Base-by-base conservation (phyloP, 1,140 invertebrate species). In the Leptonema lineaticorne region DNA sequence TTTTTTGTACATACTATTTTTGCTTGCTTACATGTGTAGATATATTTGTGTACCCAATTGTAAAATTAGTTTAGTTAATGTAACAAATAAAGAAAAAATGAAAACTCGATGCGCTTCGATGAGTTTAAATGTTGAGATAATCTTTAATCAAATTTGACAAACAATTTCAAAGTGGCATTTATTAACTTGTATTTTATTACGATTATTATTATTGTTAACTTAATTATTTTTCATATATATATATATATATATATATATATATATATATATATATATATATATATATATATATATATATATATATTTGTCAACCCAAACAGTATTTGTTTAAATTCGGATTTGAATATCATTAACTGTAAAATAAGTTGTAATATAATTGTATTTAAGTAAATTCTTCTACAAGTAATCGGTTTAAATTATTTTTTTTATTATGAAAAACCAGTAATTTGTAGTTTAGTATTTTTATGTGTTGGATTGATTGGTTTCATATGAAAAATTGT, bases 1-100 rank as follows among this genome's bases (percentile, higher is more conserved):
- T 72, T 67, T 68, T 65, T 69, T 73, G 71, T 73, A 73, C 16
- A 72, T 73, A 73, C 59, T 73, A 72, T 69, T 72, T 68, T 72
- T 67, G 70, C 70, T 72, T 72, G 65, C 70, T n/a, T 71, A 72
- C 70, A 72, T 72, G 70, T 69, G 70, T 72, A 72, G 70, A 59
- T 69, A 69, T 68, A 64, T 68, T 60, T 69, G 70, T 71, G 70
- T 71, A 68, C 63, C 64, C 68, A 64, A 67, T 63, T 63, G n/a
- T 58, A 28, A 71, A 48, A 57, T 60, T 69, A 69, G 68, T 63
- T 63, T 67, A 72, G 63, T 48, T 58, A 67, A 33, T 63, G 30
- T 56, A 57, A 72, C 69, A 72, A 63, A 68, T 67, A 41, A 41
- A 62, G 14, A 53, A 68, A 71, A 62, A 68, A 57, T 7, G 14